Base-by-base conservation (phyloP, 1,140 invertebrate genomes). In the Papilio xuthus region DNA sequence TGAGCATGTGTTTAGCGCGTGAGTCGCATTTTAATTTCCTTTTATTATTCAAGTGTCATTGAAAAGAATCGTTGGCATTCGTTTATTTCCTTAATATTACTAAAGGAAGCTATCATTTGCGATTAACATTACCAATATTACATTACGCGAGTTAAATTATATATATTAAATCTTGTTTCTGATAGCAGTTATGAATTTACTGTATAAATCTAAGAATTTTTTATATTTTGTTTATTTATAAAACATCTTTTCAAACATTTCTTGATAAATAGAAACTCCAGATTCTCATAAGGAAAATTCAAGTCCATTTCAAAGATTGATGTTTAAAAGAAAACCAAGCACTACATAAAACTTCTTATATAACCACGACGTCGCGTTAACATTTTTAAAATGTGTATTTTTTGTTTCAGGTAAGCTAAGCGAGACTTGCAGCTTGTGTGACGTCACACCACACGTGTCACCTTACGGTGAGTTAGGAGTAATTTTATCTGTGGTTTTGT, bases 371-470 rank as follows among this genome's bases (percentile, higher is more conserved):
- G 60, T 63, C 12, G 23, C 60, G 4, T 63, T 4, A 28, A 28
- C 23, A 28, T 63, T 63, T 63, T 15, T 15, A 10, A 23, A 26
- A 63, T 13, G 23, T 63, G 2, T 28, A 60, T 63, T 84, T 75
- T 81, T 92, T 89, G 87, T 92, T 92, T 63, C 88, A 92, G 91
- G 91, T 92, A 92, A 92, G 91, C 85, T 87, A 83, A 75, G 78
- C 56, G 83, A 80, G 82, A 73, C 82, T 9, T 91, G 89, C 86
- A 88, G 81, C 82, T 79, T 88, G 76, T 92, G 89, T 81, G 85
- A 89, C 78, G 74, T 79, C 56, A 84, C 84, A 80, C 77, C 79
- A 72, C 82, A 77, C 67, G 60, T 81, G 28, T 79, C 84, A 67
- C 69, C 85, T 78, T 85, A 86, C 80, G 88, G 90, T 90, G 79